Evolutionary conservation across 2,888 invertebrate species (phyloP).

Genomic region (Drosophila subsilvestris): DNA sequence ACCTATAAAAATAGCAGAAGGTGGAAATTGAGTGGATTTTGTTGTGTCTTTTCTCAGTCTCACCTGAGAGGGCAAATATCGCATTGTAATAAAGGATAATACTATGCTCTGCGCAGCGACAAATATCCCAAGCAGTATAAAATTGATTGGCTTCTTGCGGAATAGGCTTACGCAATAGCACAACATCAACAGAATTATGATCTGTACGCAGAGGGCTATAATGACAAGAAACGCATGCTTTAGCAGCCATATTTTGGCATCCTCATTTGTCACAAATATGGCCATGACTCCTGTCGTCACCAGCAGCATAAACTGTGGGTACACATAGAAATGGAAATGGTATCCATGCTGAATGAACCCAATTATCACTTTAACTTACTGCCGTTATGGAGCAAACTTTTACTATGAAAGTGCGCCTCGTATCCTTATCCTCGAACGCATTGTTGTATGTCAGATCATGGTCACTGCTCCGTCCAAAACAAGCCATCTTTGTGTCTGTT

Average conservation of each 20-base stretch:
- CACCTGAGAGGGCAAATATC: neutral
- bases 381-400: neutral
- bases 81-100: neutral
- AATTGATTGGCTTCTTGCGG: neutral
- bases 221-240: neutral
- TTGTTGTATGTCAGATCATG: neutral
- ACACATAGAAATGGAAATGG: neutral
- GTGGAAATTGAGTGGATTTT: neutral
- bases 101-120: neutral
- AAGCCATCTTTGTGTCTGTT: neutral
- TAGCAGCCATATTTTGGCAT: neutral
- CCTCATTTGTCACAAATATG: neutral
- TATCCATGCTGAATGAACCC: neutral
- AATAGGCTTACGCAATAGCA: neutral
- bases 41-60: too few relatives aligned
- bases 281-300: neutral
- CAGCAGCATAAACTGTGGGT: neutral
- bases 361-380: neutral
- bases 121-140: neutral
- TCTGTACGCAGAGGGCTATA: neutral
- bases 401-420: neutral
- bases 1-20: slow-evolving; percentile 33
- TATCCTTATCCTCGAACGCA: neutral
- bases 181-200: neutral
- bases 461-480: fast-evolving